Conservation (phyloP, 2,113 vertebrate species). For the Oreochromis tanganicae region DNA sequence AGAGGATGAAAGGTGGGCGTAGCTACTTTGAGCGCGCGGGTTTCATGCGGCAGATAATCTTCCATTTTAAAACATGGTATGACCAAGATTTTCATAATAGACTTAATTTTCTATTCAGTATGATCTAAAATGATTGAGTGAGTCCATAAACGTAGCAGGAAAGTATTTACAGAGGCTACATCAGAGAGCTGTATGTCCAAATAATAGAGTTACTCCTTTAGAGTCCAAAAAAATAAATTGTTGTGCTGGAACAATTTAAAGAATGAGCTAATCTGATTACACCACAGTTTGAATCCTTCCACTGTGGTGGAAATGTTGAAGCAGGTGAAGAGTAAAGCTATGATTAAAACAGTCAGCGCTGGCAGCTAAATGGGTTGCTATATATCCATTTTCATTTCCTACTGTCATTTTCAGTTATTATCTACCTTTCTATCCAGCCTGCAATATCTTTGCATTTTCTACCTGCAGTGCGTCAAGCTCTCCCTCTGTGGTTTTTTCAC, state of each 20-base stretch:
- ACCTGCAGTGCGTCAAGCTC: neutral
- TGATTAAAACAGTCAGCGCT: conserved; percentile 16
- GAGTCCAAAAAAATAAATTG: neutral
- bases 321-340: neutral
- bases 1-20: neutral
- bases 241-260: neutral
- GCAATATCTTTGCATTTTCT: neutral
- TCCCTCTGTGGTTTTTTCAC: neutral
- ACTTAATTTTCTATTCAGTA: neutral
- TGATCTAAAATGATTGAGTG: neutral
- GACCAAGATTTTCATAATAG: neutral
- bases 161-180: neutral
- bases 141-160: neutral
- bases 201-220: neutral
- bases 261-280: neutral
- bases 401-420: neutral
- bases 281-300: neutral
- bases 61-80: neutral
- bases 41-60: neutral
- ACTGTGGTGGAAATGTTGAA: neutral
- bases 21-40: fast-evolving
- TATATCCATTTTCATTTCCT: neutral
- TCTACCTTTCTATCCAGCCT: neutral
- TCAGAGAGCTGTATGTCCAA: neutral
- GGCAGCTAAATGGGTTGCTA: neutral